Percentiles rank a stretch among this genome's conserved stretches.
Evolutionary conservation across 2,797 vertebrate genomes (phyloP).

Genomic region (Melanotaenia parkinsoni): DNA sequence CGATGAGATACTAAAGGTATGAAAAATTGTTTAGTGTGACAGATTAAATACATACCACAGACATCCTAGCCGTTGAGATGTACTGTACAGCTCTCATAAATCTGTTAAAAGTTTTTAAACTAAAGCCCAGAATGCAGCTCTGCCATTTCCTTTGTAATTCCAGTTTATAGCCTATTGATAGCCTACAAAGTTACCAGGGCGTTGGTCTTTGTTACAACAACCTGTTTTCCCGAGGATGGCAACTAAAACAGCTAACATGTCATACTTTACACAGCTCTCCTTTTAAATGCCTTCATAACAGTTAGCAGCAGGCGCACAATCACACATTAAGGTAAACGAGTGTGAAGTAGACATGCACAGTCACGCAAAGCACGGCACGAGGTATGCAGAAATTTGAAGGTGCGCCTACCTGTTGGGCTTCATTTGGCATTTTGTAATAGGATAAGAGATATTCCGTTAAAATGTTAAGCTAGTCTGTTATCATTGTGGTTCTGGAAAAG

Average conservation of each 20-base stretch:
- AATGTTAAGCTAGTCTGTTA: no score
- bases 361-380: background rate
- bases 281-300: background rate
- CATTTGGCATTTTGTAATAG: no score
- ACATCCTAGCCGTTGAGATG: no score
- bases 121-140: background rate
- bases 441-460: no score
- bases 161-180: background rate
- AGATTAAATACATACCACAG: background rate
- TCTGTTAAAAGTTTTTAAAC: background rate
- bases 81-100: background rate
- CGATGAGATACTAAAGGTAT: constrained; percentile 90
- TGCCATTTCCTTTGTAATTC: background rate
- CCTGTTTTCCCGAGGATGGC: constrained; percentile 40
- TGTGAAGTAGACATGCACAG: constrained; percentile 24
- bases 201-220: background rate
- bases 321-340: background rate
- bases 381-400: constrained; percentile 15
- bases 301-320: background rate
- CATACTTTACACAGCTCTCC: background rate
- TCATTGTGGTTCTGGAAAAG: background rate
- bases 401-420: constrained; percentile 28
- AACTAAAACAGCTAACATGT: background rate
- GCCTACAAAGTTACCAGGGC: background rate
- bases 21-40: background rate